Evolutionary conservation across 2,888 invertebrate species (phyloP), one percentile per base, ranked within the genome.

Genomic region (Drosophila glabriapex): DNA sequence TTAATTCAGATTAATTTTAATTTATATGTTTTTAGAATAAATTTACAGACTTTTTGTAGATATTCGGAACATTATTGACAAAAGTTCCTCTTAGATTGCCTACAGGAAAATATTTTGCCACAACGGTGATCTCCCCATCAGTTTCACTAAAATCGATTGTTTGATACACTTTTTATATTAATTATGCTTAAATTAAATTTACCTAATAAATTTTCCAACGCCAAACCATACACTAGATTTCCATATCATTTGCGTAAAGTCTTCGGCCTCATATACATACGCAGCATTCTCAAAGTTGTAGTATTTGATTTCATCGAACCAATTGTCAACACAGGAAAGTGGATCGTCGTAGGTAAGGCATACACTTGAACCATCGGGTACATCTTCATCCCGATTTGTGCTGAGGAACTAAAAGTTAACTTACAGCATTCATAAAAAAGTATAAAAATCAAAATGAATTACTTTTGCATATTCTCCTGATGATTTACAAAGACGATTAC

Each of bases 241-340:
- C 56, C 56, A 56, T 7, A 56, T 41, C 56, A 56, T 56, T 41
- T 56, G 56, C n/a, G 56, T 41, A 41, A 56, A 56, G 39, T 41
- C 39, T 41, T 56, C 56, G 39, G 56, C n/a, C 5, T n/a, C 19
- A 10, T 3, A 0, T 9, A 56, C 29, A n/a, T 19, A 56, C 9
- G 0, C 14, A 39, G 9, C n/a, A 1, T 29, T 9, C 2, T 39
- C 16, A 56, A 39, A 56, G 5, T 56, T 9, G 28, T 56, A 56
- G n/a, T 3, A 39, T n/a, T 29, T 39, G 3, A 9, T 39, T 39
- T 29, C 2, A 3, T 39, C 28, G 9, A 29, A 56, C 56, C 56
- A 56, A 3, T 5, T 28, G 0, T 56, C n/a, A 41, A 56, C 56
- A 41, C 56, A 41, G 1, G 1, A 9, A 0, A 56, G 10, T 16